Evolutionary conservation across 2,113 vertebrate species (phyloP), one percentile per base, ranked within the genome.

Genomic region (Corvus cornix): DNA sequence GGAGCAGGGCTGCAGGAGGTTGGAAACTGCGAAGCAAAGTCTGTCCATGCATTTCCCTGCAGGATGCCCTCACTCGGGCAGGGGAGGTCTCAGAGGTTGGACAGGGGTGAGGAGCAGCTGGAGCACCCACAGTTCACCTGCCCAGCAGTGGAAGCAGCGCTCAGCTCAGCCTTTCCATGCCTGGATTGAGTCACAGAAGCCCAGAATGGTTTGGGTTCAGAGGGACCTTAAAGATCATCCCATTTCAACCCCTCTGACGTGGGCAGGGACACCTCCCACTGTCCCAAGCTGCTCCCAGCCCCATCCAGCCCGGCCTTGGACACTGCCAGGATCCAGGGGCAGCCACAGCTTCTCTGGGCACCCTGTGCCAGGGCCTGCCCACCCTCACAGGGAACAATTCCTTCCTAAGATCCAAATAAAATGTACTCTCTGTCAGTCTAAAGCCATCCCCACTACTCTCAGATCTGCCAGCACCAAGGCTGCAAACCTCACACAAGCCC

Each of bases 301-400:
- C 37, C 0, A 0, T 51, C 63, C 63, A 67, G 0, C 33, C 43
- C 27, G 27, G 26, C 15, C 77, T 53, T 39, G 53, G 9, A 0
- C 46, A 60, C 11, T 75, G 0, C 16, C 39, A 67, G 33, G 77
- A 39, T 60, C 72, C 72, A 76, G 53, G 28, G 10, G 19, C 60
- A 82, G 78, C 69, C 60, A 30, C 69, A 67, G 39, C 23, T 89
- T 0, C 69, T 67, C 60, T 75, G 62, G 10, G 6, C 11, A 60
- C 0, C 37, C 46, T 35, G 5, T 10, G 46, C 62, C 46, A 60
- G 20, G 13, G 9, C 16, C 69, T 75, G 0, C 1, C 28, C 62
- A 24, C 28, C 23, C 62, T 68, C 9, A 0, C 6, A 30, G 46
- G 4, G 3, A 75, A 41, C 1, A 41, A 89, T 68, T 67, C 6